Base-by-base conservation (phyloP, 23 tunicate species). In the Styela plicata region DNA sequence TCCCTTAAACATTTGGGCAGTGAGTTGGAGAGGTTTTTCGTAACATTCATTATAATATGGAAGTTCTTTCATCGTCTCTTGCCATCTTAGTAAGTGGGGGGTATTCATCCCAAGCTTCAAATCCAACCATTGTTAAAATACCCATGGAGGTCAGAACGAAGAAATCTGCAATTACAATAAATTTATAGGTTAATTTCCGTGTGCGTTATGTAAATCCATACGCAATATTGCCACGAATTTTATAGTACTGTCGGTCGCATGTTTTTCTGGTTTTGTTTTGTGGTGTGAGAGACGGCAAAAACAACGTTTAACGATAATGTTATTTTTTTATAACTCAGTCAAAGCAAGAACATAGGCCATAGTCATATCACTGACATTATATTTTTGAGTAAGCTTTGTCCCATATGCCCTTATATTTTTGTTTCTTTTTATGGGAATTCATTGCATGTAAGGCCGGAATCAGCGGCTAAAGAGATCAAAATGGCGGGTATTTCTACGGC, bases 11-110 rank as follows among this genome's bases (percentile, higher is more conserved):
- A 44, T 44, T 13, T 44, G 57, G 13, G 13, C 57, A 44, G 7
- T 44, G 7, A 44, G 57, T 13, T 44, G 10, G 13, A 44, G 44
- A 2, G 68, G 66, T 53, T 77, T 61, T 34, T 1, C 67, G 69
- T 77, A 44, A 64, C 44, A 44, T 17, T 37, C 82, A 22, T 77
- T 34, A 61, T 52, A 33, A 33, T 52, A 77, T 1, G 82, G 66
- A 25, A 52, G 34, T 20, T 64, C 66, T 52, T 61, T 26, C 82
- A 77, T 52, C 25, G 66, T 30, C 32, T 52, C 68, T 32, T 37
- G 25, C 82, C 82, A 77, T 2, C 13, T 23, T 26, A 24, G 33
- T 1, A 77, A 24, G 30, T 77, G n/a, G 44, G 22, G 82, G 82
- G 33, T 19, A 77, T 2, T 61, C 34, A 18, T 64, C 33, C 25